Percentiles rank a stretch among this genome's conserved stretches.
These are phyloP conservation scores for Xestia xanthographa DNA, from an alignment of 2,888 invertebrate species.

Conservation along the genomic window DNA sequence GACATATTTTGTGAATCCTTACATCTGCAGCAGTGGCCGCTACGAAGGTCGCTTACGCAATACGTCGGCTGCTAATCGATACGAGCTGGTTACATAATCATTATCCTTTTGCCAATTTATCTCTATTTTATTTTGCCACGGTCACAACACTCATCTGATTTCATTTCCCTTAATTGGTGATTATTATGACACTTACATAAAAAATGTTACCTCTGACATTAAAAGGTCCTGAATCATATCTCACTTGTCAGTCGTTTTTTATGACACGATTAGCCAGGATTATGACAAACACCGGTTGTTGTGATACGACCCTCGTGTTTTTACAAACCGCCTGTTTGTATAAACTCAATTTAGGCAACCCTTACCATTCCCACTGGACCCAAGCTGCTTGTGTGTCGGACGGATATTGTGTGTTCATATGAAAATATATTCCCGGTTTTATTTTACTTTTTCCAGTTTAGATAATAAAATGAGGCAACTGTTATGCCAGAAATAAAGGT, in stretches of 20 bases:
- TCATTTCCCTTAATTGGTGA: slow-evolving; percentile 54
- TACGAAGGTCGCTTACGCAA: slow-evolving; percentile 80
- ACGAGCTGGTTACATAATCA: slow-evolving; percentile 76
- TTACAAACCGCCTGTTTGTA: slow-evolving; percentile 57
- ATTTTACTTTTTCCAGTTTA: slow-evolving; percentile 9
- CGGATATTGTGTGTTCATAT: slow-evolving; percentile 17
- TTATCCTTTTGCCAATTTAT: slow-evolving; percentile 71
- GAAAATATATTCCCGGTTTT: slow-evolving; percentile 31
- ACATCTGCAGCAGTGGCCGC: slow-evolving; percentile 78
- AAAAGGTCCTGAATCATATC: slow-evolving; percentile 37
- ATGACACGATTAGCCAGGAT: slow-evolving; percentile 48
- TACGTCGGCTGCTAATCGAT: slow-evolving; percentile 78
- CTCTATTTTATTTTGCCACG: slow-evolving; percentile 50
- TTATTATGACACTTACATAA: slow-evolving; percentile 19
- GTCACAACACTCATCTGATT: slow-evolving; percentile 41
- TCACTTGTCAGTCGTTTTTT: slow-evolving; percentile 57
- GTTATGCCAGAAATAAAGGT: slow-evolving; percentile 2
- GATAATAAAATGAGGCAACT: not conserved
- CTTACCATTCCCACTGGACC: slow-evolving; percentile 49
- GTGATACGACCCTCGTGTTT: slow-evolving; percentile 54
- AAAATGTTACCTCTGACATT: slow-evolving; percentile 41
- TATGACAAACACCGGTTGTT: slow-evolving; percentile 47
- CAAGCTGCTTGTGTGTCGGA: slow-evolving; percentile 27
- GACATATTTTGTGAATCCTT: slow-evolving; percentile 80
- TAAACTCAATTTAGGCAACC: slow-evolving; percentile 57